A percentile compares a stretch with the other conserved stretches of the same genome.
Evolutionary conservation across 1,140 invertebrate species (phyloP).

Genomic region (Drosophila pachea): DNA sequence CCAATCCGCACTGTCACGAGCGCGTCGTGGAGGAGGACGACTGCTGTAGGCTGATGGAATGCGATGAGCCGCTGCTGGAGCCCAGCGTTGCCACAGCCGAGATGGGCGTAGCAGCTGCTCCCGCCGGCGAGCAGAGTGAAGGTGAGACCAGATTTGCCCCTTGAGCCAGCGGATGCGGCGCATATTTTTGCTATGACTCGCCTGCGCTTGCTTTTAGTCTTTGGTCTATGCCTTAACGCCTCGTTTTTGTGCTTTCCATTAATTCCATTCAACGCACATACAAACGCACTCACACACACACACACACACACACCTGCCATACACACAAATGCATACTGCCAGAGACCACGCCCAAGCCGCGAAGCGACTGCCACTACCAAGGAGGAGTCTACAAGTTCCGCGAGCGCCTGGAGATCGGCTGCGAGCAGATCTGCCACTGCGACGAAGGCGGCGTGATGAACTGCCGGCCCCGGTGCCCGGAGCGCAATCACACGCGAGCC

Average conservation of each 20-base stretch:
- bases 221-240: constrained; percentile 47
- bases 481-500: constrained; percentile 70
- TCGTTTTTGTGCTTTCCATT: constrained; percentile 51
- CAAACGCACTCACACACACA: constrained; percentile 21
- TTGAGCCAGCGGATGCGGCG: neutral
- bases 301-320: constrained; percentile 27
- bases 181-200: constrained; percentile 25
- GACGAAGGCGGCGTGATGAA: constrained; percentile 82
- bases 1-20: constrained; percentile 87
- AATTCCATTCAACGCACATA: constrained; percentile 18
- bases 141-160: constrained; percentile 43
- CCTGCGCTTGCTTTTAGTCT: constrained; percentile 33
- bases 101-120: constrained; percentile 12
- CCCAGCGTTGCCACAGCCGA: constrained; percentile 48
- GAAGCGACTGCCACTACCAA: constrained; percentile 85
- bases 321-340: constrained; percentile 22
- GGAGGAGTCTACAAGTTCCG: constrained; percentile 87
- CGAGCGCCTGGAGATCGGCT: constrained; percentile 87
- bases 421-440: constrained; percentile 87
- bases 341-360: constrained; percentile 59
- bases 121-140: constrained; percentile 33
- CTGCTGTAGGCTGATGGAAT: constrained; percentile 87
- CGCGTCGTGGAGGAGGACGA: constrained; percentile 83
- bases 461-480: constrained; percentile 70
- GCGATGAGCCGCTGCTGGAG: constrained; percentile 71